Percentiles rank a stretch among this genome's conserved stretches.
phyloP scores from a whole-genome alignment of 2,888 invertebrate species.

The Priocnemis perturbator region DNA sequence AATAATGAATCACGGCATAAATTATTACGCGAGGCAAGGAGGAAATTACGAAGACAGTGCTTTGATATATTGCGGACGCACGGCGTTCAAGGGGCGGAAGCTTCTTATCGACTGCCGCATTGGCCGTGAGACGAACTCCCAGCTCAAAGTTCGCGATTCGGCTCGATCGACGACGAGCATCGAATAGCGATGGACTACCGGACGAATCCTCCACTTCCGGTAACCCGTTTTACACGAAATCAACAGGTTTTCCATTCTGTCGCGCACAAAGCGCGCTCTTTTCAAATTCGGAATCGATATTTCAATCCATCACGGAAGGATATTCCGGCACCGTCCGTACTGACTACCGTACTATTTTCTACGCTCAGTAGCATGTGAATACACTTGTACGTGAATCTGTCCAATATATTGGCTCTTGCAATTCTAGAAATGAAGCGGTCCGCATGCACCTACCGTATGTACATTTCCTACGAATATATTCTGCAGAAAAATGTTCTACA shows the following conservation, averaged over 20 bases:
- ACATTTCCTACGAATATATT: neutral
- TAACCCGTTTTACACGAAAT: conserved; percentile 33
- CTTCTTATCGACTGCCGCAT: too few relatives aligned
- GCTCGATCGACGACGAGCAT: neutral
- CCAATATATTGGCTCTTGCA: conserved; percentile 20
- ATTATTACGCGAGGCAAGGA: too few relatives aligned
- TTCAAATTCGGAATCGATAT: conserved; percentile 43
- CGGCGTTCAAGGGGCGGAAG: too few relatives aligned
- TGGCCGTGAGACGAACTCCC: neutral
- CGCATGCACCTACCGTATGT: neutral
- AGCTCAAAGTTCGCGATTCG: neutral
- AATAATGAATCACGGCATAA: too few relatives aligned
- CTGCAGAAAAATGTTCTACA: too few relatives aligned
- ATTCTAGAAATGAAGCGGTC: conserved; percentile 19
- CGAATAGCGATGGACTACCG: conserved; percentile 12
- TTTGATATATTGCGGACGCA: too few relatives aligned
- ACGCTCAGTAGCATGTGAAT: conserved; percentile 13
- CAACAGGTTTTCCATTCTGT: conserved; percentile 50
- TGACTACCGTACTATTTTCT: conserved; percentile 5
- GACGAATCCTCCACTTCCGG: conserved; percentile 15
- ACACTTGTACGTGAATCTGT: conserved; percentile 11
- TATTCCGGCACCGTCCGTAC: conserved; percentile 12
- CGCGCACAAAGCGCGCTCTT: conserved; percentile 27
- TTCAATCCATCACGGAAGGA: conserved; percentile 39
- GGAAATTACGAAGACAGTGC: too few relatives aligned